phyloP scores from a whole-genome alignment of 2,888 invertebrate species.

The Lomographa bimaculata region DNA sequence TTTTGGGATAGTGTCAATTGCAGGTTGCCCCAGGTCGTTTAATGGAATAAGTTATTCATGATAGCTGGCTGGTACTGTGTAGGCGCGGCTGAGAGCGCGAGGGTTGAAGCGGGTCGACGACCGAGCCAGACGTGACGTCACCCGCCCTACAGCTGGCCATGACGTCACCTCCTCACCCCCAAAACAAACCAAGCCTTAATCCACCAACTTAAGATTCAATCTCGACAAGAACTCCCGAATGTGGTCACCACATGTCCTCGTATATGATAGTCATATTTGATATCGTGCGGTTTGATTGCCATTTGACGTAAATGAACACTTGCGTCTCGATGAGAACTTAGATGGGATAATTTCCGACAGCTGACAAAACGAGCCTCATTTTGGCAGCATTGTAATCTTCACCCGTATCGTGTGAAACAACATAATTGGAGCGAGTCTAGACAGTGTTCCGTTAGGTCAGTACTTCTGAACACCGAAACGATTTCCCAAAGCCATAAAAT shows the following conservation, averaged over 20 bases:
- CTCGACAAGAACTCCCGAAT: conserved; percentile 48
- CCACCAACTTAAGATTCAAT: conserved; percentile 59
- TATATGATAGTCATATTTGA: conserved; percentile 59
- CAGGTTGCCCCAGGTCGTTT: conserved; percentile 72
- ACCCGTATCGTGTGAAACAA: conserved; percentile 6
- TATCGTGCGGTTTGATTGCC: conserved; percentile 61
- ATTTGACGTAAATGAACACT: conserved; percentile 59
- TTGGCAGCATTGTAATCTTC: conserved; percentile 2
- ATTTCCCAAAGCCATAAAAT: conserved; percentile 14
- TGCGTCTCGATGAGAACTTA: conserved; percentile 49
- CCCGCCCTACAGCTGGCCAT: conserved; percentile 79
- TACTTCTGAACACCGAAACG: conserved; percentile 1
- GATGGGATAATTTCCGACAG: conserved; percentile 42
- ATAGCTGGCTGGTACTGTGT: conserved; percentile 49
- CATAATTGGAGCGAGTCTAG: conserved; percentile 6
- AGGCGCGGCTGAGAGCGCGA: conserved; percentile 50
- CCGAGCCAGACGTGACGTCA: conserved; percentile 76
- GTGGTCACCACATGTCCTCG: conserved; percentile 68
- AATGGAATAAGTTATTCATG: conserved; percentile 74
- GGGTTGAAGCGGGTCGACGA: conserved; percentile 70
- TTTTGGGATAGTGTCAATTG: conserved; percentile 35
- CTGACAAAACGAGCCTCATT: conserved; percentile 32
- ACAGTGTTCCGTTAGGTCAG: conserved; percentile 4
- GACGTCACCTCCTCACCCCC: conserved; percentile 70
- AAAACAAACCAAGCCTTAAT: conserved; percentile 49